Base-by-base conservation (phyloP, 2,113 vertebrate species). In the Festucalex cinctus region DNA sequence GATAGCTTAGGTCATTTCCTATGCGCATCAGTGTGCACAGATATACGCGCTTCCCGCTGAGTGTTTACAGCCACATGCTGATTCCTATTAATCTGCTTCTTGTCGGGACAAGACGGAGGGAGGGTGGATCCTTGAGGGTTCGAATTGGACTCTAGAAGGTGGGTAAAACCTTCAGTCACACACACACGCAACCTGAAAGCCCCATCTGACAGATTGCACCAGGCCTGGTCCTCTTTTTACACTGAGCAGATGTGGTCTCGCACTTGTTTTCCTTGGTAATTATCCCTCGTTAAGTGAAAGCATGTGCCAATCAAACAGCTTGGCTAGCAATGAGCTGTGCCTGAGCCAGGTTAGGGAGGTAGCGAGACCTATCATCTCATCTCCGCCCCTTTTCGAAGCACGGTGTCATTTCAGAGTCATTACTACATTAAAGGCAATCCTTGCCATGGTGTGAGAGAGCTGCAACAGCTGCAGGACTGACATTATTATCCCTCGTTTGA, bases 181-280 rank as follows among this genome's bases (percentile, higher is more conserved):
- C 35, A 39, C 37, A 26, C 24, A 17, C 53, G 16, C 54, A 83
- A 78, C 71, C 80, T 73, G 77, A 86, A 84, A 84, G 90, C 82
- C 82, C 75, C 78, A 76, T 88, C 88, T 95, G 95, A 95, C 94
- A 93, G 93, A 91, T 90, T 83, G 82, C 82, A 62, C 84, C 91
- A 83, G 86, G 65, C 62, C 85, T 91, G 88, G 87, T 85, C 88
- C 75, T 83, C 73, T 86, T 83, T 92, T 94, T 94, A 95, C 92
- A 94, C 84, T 95, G 93, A 95, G 86, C 96, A 97, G 96, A 95
- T 92, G 93, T 92, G 92, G 85, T 91, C 82, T 89, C 81, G 86
- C 90, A 91, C 90, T 94, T 98, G 95, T 98, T 98, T 93, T 96
- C 94, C 92, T 96, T 94, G 83, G 93, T 95, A 98, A 99, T 98